Percentiles rank a stretch among this genome's conserved stretches.
Conservation (phyloP, 1,140 invertebrate genomes). For the Hormaphis cornu region DNA sequence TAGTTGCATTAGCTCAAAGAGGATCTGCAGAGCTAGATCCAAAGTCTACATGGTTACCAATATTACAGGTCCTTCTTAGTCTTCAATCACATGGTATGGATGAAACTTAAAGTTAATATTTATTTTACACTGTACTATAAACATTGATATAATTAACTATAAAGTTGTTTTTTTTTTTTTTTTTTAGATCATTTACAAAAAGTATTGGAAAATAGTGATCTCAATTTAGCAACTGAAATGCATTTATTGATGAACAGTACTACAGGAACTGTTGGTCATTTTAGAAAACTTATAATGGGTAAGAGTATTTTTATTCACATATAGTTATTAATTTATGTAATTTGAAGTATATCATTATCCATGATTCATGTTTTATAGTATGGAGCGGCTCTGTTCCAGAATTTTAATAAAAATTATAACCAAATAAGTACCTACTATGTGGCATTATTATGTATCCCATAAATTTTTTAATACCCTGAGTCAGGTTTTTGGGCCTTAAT, state of each 20-base stretch:
- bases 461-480: no score
- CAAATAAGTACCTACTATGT: no score
- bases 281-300: slow-evolving; percentile 39
- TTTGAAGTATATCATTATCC: neutral
- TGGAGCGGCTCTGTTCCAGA: neutral
- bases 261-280: slow-evolving; percentile 38
- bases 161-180: neutral
- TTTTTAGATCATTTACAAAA: slow-evolving; percentile 34
- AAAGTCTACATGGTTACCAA: slow-evolving; percentile 38
- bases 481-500: no score
- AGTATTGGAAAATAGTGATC: slow-evolving; percentile 38
- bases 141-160: neutral
- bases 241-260: slow-evolving; percentile 39
- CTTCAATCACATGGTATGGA: slow-evolving; percentile 37
- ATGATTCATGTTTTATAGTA: neutral
- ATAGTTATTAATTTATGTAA: neutral
- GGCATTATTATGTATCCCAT: no score
- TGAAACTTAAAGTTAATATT: neutral
- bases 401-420: no score
- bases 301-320: slow-evolving; percentile 6
- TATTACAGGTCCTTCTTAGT: slow-evolving; percentile 38
- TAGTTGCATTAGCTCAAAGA: slow-evolving; percentile 38
- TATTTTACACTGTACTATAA: neutral
- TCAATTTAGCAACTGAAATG: slow-evolving; percentile 39
- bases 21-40: slow-evolving; percentile 37